Evolutionary conservation across 2,888 invertebrate genomes (phyloP), one percentile per base, ranked within the genome.

Genomic region (Drosophila percnosoma): DNA sequence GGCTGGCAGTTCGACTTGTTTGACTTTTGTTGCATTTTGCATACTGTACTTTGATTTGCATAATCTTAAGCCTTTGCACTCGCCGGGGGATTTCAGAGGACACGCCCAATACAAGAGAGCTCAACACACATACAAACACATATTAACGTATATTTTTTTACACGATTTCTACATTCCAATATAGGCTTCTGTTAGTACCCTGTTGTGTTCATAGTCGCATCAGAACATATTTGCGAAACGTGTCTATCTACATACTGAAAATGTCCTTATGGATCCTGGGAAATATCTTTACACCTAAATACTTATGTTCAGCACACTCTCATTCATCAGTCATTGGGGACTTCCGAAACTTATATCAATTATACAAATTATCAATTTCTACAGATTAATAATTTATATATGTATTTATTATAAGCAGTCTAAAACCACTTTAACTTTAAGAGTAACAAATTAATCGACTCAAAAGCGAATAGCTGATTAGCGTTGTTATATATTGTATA

Each of bases 1-100:
- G 27, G 33, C 52, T 45, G 55, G 27, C 52, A 54, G 68, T 27
- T 68, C 27, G 24, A 62, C 68, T 51, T 75, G 73, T 74, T 81
- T 79, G 76, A 76, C 82, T 76, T 88, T 77, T 80, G 88, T 82
- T 88, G 83, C 83, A 84, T 85, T 82, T 80, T 87, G 88, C 86
- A 85, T 85, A 75, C 88, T 82, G 82, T 87, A 76, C 82, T 68
- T 82, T 68, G 86, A 88, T 84, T 84, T 88, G 80, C 84, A 84
- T 84, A 84, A 84, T 84, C 84, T 86, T 76, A 86, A 88, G 78
- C 75, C 80, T 83, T 75, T 80, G 86, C 86, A 83, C 86, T 84
- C 78, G 73, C 86, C 70, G 38, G 42, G 75, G 83, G 83, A 87
- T 69, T 80, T 69, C 42, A 38, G 42, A 59, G 64, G 60, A 68